Percentiles rank a stretch among this genome's conserved stretches.
phyloP scores from a whole-genome alignment of 2,113 vertebrate species.

The Ramphastos sulfuratus region DNA sequence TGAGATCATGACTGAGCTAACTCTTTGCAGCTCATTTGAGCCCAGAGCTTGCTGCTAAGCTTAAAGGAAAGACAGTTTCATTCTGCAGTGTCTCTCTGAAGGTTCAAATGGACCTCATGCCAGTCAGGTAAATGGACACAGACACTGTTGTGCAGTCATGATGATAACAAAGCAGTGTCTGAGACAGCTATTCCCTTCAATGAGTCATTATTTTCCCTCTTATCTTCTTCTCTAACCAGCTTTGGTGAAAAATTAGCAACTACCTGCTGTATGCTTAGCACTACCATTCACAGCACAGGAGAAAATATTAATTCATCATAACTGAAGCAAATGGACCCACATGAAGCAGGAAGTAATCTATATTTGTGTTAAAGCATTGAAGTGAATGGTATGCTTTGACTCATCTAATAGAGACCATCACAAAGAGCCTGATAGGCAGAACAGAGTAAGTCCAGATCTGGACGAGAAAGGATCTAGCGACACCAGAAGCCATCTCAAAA shows the following conservation, averaged over 20 bases:
- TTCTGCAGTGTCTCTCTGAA: neutral
- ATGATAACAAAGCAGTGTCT: constrained; percentile 5
- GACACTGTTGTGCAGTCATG: neutral
- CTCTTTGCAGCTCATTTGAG: neutral
- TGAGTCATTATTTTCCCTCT: constrained; percentile 43
- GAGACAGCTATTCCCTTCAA: constrained; percentile 3
- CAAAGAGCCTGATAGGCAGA: neutral
- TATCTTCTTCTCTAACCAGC: neutral
- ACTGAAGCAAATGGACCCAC: constrained; percentile 8
- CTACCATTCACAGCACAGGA: neutral
- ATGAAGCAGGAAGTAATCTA: constrained; percentile 11
- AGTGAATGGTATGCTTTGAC: constrained; percentile 19
- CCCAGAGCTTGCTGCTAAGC: neutral
- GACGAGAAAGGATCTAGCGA: constrained; percentile 9
- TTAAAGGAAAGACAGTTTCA: neutral
- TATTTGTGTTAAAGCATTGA: neutral
- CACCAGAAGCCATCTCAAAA: neutral
- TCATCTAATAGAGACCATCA: neutral
- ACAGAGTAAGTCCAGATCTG: neutral
- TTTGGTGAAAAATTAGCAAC: constrained; percentile 44
- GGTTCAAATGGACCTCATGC: neutral
- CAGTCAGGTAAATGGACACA: neutral
- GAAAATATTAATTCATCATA: constrained; percentile 26
- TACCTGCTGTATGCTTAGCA: constrained; percentile 35
- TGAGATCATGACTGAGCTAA: neutral